Evolutionary conservation across 2,888 invertebrate species (phyloP).

Genomic region (Andrena camellia): DNA sequence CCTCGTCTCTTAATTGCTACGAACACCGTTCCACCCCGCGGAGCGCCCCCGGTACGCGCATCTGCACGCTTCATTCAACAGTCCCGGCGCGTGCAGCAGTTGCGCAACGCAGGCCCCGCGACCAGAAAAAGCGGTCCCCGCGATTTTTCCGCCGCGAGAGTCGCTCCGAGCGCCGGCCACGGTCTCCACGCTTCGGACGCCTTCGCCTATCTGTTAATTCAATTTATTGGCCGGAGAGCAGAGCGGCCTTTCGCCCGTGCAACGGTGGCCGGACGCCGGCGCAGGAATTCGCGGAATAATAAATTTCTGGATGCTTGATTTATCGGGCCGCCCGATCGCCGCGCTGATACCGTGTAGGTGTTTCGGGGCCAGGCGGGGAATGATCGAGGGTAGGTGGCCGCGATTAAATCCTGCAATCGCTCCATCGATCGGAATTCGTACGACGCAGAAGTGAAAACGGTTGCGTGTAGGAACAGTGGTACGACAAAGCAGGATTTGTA

Average conservation of each 20-base stretch:
- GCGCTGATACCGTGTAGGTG: conserved; percentile 40
- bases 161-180: conserved; percentile 27
- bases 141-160: conserved; percentile 25
- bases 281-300: conserved; percentile 44
- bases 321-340: conserved; percentile 44
- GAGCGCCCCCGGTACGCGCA: conserved; percentile 58
- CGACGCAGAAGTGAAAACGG: not conserved
- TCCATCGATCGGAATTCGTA: conserved; percentile 10
- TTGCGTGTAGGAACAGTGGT: not conserved
- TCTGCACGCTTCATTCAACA: conserved; percentile 78
- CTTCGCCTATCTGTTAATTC: conserved; percentile 65
- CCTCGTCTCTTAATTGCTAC: conserved; percentile 53
- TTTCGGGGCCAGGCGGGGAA: not conserved
- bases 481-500: conserved; percentile 3
- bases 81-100: conserved; percentile 76
- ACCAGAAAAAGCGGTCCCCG: conserved; percentile 51
- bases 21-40: not conserved
- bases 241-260: conserved; percentile 44
- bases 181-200: conserved; percentile 37
- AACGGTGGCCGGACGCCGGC: conserved; percentile 1
- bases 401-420: conserved; percentile 20
- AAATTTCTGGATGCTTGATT: conserved; percentile 60
- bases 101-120: conserved; percentile 65
- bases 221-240: conserved; percentile 58
- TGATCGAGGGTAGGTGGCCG: conserved; percentile 41